These are phyloP conservation scores for Antrozous pallidus DNA, from an alignment of 2,797 vertebrate genomes.

Conservation along the genomic window DNA sequence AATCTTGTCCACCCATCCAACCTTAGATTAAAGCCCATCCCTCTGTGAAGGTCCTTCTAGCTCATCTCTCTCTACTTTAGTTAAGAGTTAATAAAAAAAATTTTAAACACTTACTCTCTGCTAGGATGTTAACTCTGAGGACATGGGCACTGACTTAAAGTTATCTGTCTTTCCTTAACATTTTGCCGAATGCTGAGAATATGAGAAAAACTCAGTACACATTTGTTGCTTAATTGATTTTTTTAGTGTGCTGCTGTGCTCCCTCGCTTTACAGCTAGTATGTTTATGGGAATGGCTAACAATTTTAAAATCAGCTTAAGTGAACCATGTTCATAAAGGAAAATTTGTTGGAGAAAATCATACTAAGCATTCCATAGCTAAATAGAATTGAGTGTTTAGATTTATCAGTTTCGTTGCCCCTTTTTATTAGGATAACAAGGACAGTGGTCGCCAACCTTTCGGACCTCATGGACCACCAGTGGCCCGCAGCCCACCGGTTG, in stretches of 20 bases:
- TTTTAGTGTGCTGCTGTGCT: background rate
- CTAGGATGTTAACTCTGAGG: background rate
- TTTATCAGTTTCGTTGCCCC: background rate
- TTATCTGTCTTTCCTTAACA: background rate
- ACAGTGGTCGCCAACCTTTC: background rate
- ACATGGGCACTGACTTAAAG: background rate
- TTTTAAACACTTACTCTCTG: background rate
- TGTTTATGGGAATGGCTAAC: conserved; percentile 29
- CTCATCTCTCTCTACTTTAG: background rate
- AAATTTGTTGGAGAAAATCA: background rate
- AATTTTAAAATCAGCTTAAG: background rate
- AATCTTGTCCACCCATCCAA: background rate
- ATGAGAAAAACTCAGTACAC: background rate
- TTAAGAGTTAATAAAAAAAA: conserved; percentile 19
- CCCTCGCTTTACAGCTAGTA: background rate
- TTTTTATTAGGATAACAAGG: conserved; percentile 28
- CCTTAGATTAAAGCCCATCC: background rate
- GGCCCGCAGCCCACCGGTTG: too few relatives aligned
- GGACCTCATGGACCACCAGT: too few relatives aligned
- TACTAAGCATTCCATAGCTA: conserved; percentile 18
- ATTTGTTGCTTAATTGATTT: conserved; percentile 17
- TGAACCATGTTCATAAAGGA: conserved; percentile 31
- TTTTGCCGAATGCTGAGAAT: background rate
- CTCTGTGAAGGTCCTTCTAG: background rate
- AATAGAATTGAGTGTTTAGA: background rate